Base-by-base conservation (phyloP, 2,888 invertebrate species). In the Hyposoter didymator region DNA sequence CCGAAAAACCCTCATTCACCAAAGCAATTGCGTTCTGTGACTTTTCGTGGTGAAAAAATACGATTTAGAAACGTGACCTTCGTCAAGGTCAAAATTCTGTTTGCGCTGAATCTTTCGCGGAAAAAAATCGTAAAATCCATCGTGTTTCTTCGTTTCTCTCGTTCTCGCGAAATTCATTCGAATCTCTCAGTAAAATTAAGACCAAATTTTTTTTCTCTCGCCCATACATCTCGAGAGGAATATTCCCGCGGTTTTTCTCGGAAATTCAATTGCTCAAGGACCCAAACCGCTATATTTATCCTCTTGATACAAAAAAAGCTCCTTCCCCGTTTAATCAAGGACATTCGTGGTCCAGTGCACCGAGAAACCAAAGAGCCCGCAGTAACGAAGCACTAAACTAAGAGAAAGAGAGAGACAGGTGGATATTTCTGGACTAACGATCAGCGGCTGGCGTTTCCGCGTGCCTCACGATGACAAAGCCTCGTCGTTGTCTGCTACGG, bases 321-420 rank as follows among this genome's bases (percentile, higher is more conserved):
- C 64, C 92, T 92, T 91, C 91, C 91, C 90, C 90, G 90, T 93
- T 93, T 93, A 93, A 93, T 93, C 93, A 93, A 93, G 93, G 92
- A 92, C 92, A 92, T 93, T 93, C 92, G 91, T 91, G 93, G 93
- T 92, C 90, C 92, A 90, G 91, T 92, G 89, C 88, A 72, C 89
- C 86, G 67, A 17, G 62, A 78, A 28, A 78, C 39, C 73, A 59
- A 43, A 73, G 55, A 72, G 12, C 5, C 17, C 10, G n/a, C n/a
- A 17, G 39, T 55, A 10, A 19, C 52, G n/a, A n/a, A 19, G 72
- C 35, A 52, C 39, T n/a, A 39, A 19, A 35, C 39, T 39, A 39
- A 1, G 39, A 39, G 39, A 39, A 7, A 7, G 39, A 14, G 19
- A 35, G 49, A 70, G 70, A 35, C 35, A 49, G 43, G 39, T 35